Conservation (phyloP, 1,140 invertebrate species). For the Drosophila fuyamai region DNA sequence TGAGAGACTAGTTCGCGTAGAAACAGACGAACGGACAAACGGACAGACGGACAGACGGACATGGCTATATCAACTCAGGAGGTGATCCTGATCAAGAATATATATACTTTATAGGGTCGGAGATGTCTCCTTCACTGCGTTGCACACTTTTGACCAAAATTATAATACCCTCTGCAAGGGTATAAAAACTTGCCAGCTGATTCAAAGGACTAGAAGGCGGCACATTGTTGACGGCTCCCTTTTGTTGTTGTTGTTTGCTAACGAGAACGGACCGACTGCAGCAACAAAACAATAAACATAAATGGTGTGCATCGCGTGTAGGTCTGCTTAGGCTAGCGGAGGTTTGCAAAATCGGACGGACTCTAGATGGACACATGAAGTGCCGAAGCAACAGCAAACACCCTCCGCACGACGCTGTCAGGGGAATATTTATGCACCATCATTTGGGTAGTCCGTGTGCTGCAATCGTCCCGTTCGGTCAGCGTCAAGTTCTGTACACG, state of each 20-base stretch:
- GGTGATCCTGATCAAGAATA: no score
- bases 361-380: conserved; percentile 59
- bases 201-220: conserved; percentile 14
- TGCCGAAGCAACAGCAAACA: conserved; percentile 46
- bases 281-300: conserved; percentile 29
- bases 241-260: conserved; percentile 27
- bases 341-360: not conserved
- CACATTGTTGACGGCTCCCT: conserved; percentile 4
- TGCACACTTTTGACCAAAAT: no score
- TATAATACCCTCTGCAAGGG: no score
- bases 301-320: conserved; percentile 45
- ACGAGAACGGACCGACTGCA: conserved; percentile 12
- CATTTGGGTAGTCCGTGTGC: conserved; percentile 17
- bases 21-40: no score
- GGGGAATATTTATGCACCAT: conserved; percentile 38
- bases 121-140: no score
- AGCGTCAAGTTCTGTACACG: no score
- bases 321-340: conserved; percentile 12
- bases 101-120: no score
- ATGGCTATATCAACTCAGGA: no score
- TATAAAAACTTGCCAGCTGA: conserved; percentile 28
- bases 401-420: conserved; percentile 24
- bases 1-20: no score
- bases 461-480: conserved; percentile 20
- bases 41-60: no score